Evolutionary conservation across 2,113 vertebrate species (phyloP), one percentile per base, ranked within the genome.

Genomic region (Trachemys scripta): DNA sequence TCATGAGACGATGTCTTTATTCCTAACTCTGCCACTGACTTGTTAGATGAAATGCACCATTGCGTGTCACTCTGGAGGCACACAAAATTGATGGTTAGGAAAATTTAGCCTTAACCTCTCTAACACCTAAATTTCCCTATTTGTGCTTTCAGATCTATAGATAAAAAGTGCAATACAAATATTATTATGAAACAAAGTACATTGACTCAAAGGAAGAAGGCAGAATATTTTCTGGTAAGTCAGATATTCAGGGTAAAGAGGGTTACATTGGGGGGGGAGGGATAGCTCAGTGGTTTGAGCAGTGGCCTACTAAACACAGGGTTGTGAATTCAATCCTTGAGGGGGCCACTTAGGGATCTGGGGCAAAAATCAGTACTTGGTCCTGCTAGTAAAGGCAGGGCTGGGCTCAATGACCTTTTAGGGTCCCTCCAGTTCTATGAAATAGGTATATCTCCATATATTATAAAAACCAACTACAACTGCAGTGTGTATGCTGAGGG

Each of bases 21-120:
- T 65, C 31, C 69, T 42, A 38, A 42, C 69, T 75, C 14, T 38
- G 76, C 9, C 47, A 25, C 81, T 84, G 89, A 90, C 45, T 82
- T 81, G 16, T 31, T 35, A 84, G 87, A 94, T 50, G 12, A 31
- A 92, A n/a, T 49, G 42, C 90, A 89, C 78, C 49, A 79, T 4
- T 13, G 3, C 0, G 0, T 35, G 29, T 65, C 62, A 65, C 17
- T 42, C 19, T 75, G 19, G 69, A 75, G 69, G 31, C 62, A 75
- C n/a, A 42, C 20, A 75, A 75, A 42, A 24, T 38, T 38, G 38
- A 75, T 42, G 2, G 20, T 75, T 75, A 75, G 20, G 69, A 75
- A 75, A 42, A 42, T 38, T 31, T 35, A 22, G 80, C 53, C 1
- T 35, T 78, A 3, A 9, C 38, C 89, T 92, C 76, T 50, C 53